Conservation (phyloP, 2,888 invertebrate genomes). For the Anticlea derivata region DNA sequence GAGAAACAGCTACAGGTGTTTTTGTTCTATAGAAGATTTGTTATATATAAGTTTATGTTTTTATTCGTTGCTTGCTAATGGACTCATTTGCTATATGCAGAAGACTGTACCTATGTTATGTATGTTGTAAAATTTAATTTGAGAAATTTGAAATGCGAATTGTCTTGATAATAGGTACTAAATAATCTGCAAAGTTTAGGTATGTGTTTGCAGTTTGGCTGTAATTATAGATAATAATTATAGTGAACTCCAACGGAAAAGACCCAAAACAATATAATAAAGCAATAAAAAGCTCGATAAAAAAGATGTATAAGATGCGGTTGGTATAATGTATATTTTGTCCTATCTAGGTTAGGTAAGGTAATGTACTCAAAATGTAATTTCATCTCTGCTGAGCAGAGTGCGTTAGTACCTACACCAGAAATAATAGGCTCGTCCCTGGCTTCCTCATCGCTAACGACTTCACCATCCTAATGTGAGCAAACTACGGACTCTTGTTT, state of each 20-base stretch:
- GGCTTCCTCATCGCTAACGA: constrained; percentile 21
- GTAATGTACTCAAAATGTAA: neutral
- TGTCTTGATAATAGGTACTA: neutral
- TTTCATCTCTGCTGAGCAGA: neutral
- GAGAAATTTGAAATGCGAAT: neutral
- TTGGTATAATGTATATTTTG: too few relatives aligned
- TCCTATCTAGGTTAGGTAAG: too few relatives aligned
- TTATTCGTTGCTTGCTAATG: too few relatives aligned
- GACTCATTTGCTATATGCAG: too few relatives aligned
- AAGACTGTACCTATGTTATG: too few relatives aligned
- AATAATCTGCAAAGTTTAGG: too few relatives aligned
- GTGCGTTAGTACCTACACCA: constrained; percentile 10
- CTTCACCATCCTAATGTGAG: constrained; percentile 13
- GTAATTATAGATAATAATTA: constrained; percentile 11
- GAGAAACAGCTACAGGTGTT: too few relatives aligned
- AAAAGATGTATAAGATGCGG: neutral
- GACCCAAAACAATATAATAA: constrained; percentile 11
- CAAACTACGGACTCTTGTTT: neutral
- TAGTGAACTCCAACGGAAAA: constrained; percentile 29
- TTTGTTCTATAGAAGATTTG: too few relatives aligned
- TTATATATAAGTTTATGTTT: too few relatives aligned
- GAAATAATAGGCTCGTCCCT: constrained; percentile 16
- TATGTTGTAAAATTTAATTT: too few relatives aligned
- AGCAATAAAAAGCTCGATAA: constrained; percentile 22
- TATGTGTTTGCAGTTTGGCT: neutral